Percentiles rank a stretch among this genome's conserved stretches.
These are phyloP conservation scores for Halictus quadricinctus DNA, from an alignment of 2,888 invertebrate species.

Conservation along the genomic window DNA sequence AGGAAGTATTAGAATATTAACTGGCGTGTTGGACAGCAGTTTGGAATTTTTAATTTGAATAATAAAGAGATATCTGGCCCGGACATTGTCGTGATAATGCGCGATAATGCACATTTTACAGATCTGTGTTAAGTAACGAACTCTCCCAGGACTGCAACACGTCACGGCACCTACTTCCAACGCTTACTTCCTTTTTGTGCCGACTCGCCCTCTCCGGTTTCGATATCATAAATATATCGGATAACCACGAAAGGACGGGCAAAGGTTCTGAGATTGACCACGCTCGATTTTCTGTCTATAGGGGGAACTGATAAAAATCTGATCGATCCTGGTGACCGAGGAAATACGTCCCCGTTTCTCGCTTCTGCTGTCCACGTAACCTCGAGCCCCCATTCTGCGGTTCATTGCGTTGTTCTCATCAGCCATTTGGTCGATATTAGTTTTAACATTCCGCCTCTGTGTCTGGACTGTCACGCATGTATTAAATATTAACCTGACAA, in stretches of 20 bases:
- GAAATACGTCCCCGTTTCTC: not conserved
- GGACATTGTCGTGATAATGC: not conserved
- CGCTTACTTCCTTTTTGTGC: slow-evolving; percentile 34
- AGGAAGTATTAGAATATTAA: not conserved
- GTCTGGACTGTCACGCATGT: not conserved
- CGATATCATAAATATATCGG: slow-evolving; percentile 42
- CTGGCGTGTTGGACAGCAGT: not conserved
- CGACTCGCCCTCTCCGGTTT: slow-evolving; percentile 23
- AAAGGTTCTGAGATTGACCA: slow-evolving; percentile 21
- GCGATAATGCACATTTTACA: not conserved
- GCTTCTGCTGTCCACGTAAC: not conserved
- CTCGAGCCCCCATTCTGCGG: not conserved
- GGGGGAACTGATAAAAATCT: slow-evolving; percentile 9
- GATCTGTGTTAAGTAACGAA: not conserved
- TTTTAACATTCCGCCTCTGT: not conserved
- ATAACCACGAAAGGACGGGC: slow-evolving; percentile 8
- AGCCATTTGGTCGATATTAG: not conserved
- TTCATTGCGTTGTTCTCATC: not conserved
- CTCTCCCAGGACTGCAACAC: not conserved
- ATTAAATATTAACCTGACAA: not conserved
- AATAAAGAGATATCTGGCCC: not conserved
- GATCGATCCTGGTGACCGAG: not conserved
- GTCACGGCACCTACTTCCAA: slow-evolving; percentile 29
- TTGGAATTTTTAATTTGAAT: not conserved
- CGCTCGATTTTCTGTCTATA: slow-evolving; percentile 5